Percentiles rank a stretch among this genome's conserved stretches.
Evolutionary conservation across 2,113 vertebrate species (phyloP).

Genomic region (Phaethornis superciliosus): DNA sequence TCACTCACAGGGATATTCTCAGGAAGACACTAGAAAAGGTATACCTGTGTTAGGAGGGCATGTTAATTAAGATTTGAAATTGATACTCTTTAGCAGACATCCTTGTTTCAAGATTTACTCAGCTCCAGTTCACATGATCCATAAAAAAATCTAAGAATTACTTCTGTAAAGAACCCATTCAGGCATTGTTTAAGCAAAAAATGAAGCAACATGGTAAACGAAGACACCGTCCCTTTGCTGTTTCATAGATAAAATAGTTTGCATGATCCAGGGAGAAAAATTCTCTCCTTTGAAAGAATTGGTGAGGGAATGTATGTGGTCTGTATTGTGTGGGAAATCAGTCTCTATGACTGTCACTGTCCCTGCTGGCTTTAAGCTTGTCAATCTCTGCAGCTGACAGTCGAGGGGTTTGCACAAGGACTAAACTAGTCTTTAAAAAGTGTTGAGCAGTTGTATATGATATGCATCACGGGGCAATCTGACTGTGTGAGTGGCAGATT

Average conservation of each 20-base stretch:
- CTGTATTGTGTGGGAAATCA: neutral
- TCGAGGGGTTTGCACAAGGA: neutral
- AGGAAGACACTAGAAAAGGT: neutral
- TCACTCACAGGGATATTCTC: neutral
- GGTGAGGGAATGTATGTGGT: neutral
- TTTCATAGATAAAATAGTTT: neutral
- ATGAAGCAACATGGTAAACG: neutral
- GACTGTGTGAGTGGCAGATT: conserved; percentile 9
- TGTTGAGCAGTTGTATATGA: neutral
- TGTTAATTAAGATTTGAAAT: conserved; percentile 25
- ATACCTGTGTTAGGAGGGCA: neutral
- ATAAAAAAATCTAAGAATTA: neutral
- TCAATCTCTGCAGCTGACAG: neutral
- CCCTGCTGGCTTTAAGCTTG: neutral
- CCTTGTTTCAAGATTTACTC: neutral
- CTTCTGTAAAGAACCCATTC: neutral
- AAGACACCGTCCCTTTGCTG: neutral
- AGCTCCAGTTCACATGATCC: neutral
- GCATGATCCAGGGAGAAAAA: neutral
- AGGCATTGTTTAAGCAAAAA: neutral
- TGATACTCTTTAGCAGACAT: neutral
- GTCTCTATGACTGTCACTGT: neutral
- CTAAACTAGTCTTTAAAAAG: neutral
- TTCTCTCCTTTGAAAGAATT: conserved; percentile 2
- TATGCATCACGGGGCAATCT: neutral